These are phyloP conservation scores for Thyatira batis DNA, from an alignment of 2,888 invertebrate genomes.

Conservation along the genomic window DNA sequence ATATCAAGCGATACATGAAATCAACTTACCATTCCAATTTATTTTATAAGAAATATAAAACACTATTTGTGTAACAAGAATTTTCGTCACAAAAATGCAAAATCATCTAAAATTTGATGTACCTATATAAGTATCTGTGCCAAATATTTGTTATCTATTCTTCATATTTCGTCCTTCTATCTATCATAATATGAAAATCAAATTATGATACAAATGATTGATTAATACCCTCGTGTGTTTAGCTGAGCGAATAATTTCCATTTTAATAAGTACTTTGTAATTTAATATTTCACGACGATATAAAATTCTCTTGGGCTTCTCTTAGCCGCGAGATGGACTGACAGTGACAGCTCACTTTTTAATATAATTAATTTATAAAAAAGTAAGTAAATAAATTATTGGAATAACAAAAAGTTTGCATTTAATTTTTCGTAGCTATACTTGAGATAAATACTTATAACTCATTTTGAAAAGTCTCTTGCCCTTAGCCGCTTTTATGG, in stretches of 20 bases:
- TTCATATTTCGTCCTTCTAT: no score
- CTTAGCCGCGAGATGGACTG: slow-evolving; percentile 29
- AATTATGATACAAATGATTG: slow-evolving; percentile 60
- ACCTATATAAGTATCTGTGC: no score
- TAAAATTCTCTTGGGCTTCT: slow-evolving; percentile 28
- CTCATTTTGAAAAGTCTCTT: background rate
- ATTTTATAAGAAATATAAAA: no score
- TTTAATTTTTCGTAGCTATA: background rate
- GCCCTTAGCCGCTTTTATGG: no score
- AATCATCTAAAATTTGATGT: no score
- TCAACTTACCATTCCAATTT: no score
- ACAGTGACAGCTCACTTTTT: slow-evolving; percentile 48
- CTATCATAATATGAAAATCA: slow-evolving; percentile 52
- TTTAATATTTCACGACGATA: slow-evolving; percentile 28
- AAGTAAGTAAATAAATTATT: slow-evolving; percentile 14
- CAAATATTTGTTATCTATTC: background rate
- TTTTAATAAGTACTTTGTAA: slow-evolving; percentile 42
- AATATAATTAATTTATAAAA: slow-evolving; percentile 32
- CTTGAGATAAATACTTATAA: background rate
- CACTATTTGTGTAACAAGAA: no score
- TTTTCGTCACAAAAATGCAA: no score
- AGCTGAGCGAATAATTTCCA: slow-evolving; percentile 61
- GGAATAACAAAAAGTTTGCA: slow-evolving; percentile 8
- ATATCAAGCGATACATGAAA: no score
- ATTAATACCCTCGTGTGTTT: slow-evolving; percentile 56